Evolutionary conservation across 2,888 invertebrate genomes (phyloP), one percentile per base, ranked within the genome.

Genomic region (Acrobasis repandana): DNA sequence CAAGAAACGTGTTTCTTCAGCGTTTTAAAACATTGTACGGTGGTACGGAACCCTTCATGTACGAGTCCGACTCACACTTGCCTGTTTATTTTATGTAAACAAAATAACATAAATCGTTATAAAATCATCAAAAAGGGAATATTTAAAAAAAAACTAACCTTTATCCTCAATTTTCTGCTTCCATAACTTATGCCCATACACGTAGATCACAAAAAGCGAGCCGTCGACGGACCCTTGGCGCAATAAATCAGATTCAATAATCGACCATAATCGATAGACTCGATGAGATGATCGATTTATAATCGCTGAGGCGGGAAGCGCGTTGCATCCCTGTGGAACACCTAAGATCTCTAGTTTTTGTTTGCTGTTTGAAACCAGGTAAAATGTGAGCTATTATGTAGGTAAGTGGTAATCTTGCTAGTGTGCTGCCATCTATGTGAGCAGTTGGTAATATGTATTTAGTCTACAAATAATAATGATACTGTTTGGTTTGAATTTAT

Each of bases 231-330:
- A 62, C 64, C 65, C 64, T 51, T 63, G 52, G 61, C 52, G 59
- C 65, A 63, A 72, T 82, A 81, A 82, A 80, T 82, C 80, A 83
- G 75, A 81, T 81, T 83, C 83, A 83, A 85, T 86, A 84, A 87
- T 85, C 80, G 79, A 58, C 74, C 67, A 77, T 86, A 83, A 86
- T 83, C 83, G 82, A 79, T 82, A 74, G 72, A 78, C 73, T 74
- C 70, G 72, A 71, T 75, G 74, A 68, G 76, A 66, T 66, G 69
- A 79, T 77, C 83, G 79, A 82, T 82, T 82, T 82, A 83, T 84
- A 82, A 84, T 82, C 78, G 71, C 70, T 61, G 63, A 67, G 67
- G 67, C 69, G 75, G 66, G 70, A 77, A 75, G 74, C 74, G 70
- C 70, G 52, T 38, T 54, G 11, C 20, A 38, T 28, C 10, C 36